These are phyloP conservation scores for Dryococelus australis DNA, from an alignment of 2,888 invertebrate species.

Conservation along the genomic window DNA sequence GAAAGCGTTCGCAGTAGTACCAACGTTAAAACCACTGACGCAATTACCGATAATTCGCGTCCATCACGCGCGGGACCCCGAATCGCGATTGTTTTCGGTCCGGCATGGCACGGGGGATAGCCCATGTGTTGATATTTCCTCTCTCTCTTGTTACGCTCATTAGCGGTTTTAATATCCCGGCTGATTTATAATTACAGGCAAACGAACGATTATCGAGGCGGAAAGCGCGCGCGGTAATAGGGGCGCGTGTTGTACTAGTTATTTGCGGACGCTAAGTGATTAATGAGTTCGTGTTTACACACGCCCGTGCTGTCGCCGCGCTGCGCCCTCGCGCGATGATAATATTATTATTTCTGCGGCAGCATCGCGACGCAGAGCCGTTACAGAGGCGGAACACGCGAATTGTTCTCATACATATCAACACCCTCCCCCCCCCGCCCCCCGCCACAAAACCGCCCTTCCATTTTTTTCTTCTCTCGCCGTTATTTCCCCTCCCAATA, in stretches of 20 bases:
- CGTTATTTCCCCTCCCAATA: no score
- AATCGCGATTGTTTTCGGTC: no score
- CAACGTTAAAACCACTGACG: no score
- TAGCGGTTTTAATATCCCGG: conserved; percentile 3
- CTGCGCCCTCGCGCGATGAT: not conserved
- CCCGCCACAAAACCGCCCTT: not conserved
- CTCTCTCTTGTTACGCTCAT: not conserved
- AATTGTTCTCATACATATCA: no score
- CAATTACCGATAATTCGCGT: no score
- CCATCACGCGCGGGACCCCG: no score
- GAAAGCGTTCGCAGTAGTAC: no score
- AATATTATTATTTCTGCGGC: not conserved
- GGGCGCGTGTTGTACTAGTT: not conserved
- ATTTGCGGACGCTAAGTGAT: not conserved
- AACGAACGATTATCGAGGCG: not conserved
- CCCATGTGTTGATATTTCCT: not conserved
- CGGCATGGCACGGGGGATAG: no score
- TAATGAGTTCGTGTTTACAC: not conserved
- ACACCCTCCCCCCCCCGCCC: not conserved
- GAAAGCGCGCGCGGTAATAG: not conserved
- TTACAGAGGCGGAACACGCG: not conserved
- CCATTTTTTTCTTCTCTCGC: no score
- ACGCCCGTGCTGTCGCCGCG: not conserved
- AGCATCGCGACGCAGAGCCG: not conserved
- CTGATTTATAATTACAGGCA: conserved; percentile 11